Evolutionary conservation across 2,797 vertebrate genomes (phyloP).

Genomic region (Octomys mimax): DNA sequence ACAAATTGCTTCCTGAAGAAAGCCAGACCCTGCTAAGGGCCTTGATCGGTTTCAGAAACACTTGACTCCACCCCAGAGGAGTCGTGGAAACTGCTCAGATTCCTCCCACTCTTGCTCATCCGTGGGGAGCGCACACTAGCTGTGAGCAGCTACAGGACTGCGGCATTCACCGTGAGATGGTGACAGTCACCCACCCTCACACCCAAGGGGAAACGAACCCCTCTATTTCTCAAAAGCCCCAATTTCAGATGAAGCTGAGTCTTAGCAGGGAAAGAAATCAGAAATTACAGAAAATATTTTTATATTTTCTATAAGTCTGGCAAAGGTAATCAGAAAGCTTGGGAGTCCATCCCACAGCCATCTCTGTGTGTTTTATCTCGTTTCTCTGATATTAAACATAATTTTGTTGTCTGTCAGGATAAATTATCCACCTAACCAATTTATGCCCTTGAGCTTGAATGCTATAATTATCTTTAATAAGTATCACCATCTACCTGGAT

Average conservation of each 20-base stretch:
- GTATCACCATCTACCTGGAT: slow-evolving; percentile 54
- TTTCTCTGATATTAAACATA: slow-evolving; percentile 70
- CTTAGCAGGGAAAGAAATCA: neutral
- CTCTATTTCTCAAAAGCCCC: neutral
- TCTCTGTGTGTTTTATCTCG: slow-evolving; percentile 57
- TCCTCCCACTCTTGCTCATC: neutral
- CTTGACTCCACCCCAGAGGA: neutral
- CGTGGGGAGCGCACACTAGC: neutral
- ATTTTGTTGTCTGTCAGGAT: slow-evolving; percentile 81
- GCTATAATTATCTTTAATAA: slow-evolving; percentile 78
- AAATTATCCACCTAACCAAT: slow-evolving; percentile 73
- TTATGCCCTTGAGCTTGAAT: slow-evolving; percentile 68
- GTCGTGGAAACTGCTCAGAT: neutral
- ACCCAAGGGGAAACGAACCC: neutral
- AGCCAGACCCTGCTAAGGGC: neutral
- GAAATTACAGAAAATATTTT: slow-evolving; percentile 58
- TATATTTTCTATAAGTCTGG: neutral
- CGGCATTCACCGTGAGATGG: neutral
- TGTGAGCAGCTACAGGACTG: neutral
- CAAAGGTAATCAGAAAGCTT: slow-evolving; percentile 51
- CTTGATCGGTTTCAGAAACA: neutral
- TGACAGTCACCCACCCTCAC: neutral
- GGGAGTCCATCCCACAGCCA: slow-evolving; percentile 7
- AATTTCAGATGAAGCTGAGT: neutral
- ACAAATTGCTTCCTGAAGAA: neutral